Conservation (phyloP, 2,113 vertebrate genomes). For the Ariopsis seemanni region DNA sequence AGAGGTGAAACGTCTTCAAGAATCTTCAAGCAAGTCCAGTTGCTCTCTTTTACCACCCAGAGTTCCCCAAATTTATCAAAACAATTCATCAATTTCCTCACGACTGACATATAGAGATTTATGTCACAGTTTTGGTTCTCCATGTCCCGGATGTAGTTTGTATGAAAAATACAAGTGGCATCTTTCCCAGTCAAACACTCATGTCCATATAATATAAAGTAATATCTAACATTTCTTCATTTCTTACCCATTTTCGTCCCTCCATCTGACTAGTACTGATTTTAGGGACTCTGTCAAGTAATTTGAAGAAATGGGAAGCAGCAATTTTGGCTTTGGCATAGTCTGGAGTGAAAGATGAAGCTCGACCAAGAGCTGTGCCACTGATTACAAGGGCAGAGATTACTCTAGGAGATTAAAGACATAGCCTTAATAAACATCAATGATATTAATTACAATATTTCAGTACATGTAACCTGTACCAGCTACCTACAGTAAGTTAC, state of each 20-base stretch:
- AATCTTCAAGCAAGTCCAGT: no score
- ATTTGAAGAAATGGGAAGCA: slow-evolving; percentile 71
- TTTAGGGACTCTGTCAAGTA: slow-evolving; percentile 73
- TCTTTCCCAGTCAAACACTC: no score
- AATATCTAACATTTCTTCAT: no score
- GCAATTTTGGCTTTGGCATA: slow-evolving; percentile 77
- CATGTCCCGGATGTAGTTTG: no score
- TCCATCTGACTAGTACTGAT: slow-evolving; percentile 59
- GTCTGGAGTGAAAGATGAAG: slow-evolving; percentile 75
- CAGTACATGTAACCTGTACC: background rate
- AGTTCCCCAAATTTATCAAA: no score
- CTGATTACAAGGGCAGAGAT: slow-evolving; percentile 72
- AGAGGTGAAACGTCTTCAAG: no score
- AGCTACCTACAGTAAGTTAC: background rate
- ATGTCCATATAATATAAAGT: no score
- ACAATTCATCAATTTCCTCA: no score
- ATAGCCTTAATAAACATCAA: slow-evolving; percentile 6
- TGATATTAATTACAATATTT: background rate
- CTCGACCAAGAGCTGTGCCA: slow-evolving; percentile 70
- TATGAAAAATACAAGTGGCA: no score
- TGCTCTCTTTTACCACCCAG: no score
- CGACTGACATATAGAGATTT: no score
- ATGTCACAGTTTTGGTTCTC: no score
- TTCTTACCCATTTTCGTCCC: slow-evolving; percentile 71
- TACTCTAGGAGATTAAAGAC: slow-evolving; percentile 62